These are phyloP conservation scores for Gobius niger DNA, from an alignment of 2,113 vertebrate species.

Conservation along the genomic window DNA sequence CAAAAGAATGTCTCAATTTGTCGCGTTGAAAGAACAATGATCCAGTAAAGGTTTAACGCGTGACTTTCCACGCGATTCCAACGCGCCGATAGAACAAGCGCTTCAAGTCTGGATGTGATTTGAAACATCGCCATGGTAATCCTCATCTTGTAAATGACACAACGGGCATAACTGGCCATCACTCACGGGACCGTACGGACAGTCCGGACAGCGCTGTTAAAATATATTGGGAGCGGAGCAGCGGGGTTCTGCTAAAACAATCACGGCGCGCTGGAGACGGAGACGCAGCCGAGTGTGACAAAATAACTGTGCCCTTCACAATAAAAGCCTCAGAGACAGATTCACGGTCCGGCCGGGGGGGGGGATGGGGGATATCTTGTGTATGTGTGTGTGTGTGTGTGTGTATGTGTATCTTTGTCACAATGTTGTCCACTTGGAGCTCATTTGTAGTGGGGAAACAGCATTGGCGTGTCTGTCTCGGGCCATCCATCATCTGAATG, in stretches of 20 bases:
- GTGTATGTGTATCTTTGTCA: conserved; percentile 26
- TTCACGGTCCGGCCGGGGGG: conserved; percentile 43
- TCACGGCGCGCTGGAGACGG: conserved; percentile 35
- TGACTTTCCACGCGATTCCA: neutral
- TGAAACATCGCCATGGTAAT: conserved; percentile 40
- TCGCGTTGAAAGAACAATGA: too few relatives aligned
- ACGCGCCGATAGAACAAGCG: conserved; percentile 5
- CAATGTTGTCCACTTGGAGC: conserved; percentile 13
- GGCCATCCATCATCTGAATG: too few relatives aligned
- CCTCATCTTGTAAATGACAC: conserved; percentile 65
- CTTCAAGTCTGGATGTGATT: conserved; percentile 44
- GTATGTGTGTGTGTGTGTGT: too few relatives aligned
- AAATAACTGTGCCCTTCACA: conserved; percentile 51
- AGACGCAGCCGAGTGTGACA: conserved; percentile 60
- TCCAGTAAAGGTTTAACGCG: too few relatives aligned
- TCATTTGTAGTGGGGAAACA: too few relatives aligned
- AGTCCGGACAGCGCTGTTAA: conserved; percentile 58
- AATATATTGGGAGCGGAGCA: conserved; percentile 43
- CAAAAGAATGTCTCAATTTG: too few relatives aligned
- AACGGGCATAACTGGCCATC: conserved; percentile 52
- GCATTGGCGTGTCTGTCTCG: too few relatives aligned
- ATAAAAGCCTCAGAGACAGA: conserved; percentile 61
- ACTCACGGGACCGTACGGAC: conserved; percentile 51
- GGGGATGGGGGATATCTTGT: neutral
- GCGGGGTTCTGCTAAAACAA: conserved; percentile 59